These are phyloP conservation scores for Pachydiplax longipennis DNA, from an alignment of 2,888 invertebrate genomes.

Conservation along the genomic window DNA sequence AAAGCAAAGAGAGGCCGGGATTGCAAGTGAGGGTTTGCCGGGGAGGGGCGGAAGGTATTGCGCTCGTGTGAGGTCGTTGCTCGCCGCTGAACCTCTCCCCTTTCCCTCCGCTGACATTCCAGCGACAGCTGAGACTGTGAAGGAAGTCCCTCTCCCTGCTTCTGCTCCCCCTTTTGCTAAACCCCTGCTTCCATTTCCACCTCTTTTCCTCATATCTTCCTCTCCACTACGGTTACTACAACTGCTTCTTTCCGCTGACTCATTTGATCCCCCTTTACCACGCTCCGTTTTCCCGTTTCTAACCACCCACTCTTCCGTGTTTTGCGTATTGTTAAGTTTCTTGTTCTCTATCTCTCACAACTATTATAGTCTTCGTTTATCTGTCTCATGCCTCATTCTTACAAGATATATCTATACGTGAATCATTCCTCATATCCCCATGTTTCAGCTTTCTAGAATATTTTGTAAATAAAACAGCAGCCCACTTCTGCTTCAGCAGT, in stretches of 20 bases:
- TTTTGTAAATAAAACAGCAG: too few relatives aligned
- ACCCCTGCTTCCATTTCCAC: not conserved
- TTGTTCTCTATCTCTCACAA: too few relatives aligned
- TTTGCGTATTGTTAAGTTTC: not conserved
- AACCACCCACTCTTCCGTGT: too few relatives aligned
- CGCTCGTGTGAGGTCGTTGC: not conserved
- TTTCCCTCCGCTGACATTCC: not conserved
- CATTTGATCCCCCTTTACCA: not conserved
- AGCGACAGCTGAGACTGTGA: not conserved
- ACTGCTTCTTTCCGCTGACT: too few relatives aligned
- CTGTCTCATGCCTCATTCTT: not conserved
- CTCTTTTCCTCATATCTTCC: not conserved
- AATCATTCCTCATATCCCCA: constrained; percentile 51
- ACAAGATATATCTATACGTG: too few relatives aligned
- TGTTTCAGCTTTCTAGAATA: constrained; percentile 55
- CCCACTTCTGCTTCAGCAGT: too few relatives aligned
- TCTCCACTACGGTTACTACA: not conserved
- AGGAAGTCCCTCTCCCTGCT: not conserved
- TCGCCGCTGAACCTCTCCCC: not conserved
- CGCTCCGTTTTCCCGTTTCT: not conserved
- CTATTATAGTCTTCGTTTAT: too few relatives aligned
- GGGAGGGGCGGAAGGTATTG: not conserved
- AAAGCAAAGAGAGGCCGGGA: not conserved
- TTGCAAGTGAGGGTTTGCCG: not conserved
- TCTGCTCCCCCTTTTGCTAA: too few relatives aligned